A percentile compares a stretch with the other conserved stretches of the same genome.
Conservation (phyloP, 2,113 vertebrate genomes). For the Aix galericulata region DNA sequence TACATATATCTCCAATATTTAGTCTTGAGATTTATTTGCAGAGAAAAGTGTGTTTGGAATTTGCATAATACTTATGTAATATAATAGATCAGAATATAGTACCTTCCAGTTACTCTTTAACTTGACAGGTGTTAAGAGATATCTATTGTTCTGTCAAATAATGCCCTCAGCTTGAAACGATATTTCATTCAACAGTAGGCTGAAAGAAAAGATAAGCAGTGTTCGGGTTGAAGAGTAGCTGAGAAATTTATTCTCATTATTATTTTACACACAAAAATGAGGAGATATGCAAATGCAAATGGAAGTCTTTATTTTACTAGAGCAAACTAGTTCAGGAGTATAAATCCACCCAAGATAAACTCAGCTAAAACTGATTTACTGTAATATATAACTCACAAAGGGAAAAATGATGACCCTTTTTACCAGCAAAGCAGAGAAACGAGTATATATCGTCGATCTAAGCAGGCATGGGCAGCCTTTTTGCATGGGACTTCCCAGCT, state of each 20-base stretch:
- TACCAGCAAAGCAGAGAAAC: background rate
- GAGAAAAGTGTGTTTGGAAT: constrained; percentile 50
- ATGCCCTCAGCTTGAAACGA: background rate
- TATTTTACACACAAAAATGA: constrained; percentile 10
- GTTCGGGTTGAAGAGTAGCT: background rate
- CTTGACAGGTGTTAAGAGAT: constrained; percentile 47
- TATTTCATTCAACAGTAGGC: background rate
- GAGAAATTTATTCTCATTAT: background rate
- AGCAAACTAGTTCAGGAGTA: background rate
- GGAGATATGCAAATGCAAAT: constrained; percentile 32
- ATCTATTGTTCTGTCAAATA: constrained; percentile 57
- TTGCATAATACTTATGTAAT: constrained; percentile 45
- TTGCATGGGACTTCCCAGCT: background rate
- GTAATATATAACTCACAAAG: background rate
- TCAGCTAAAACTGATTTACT: background rate
- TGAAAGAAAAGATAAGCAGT: background rate
- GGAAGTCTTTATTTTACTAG: background rate
- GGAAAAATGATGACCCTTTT: background rate
- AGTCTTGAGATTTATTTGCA: constrained; percentile 58
- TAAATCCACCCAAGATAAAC: constrained; percentile 44
- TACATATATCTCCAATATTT: background rate
- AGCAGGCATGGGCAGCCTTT: background rate
- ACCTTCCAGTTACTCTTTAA: constrained; percentile 62
- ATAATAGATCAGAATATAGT: constrained; percentile 31
- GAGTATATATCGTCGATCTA: background rate